These are phyloP conservation scores for Sebastes wilsoni DNA, from an alignment of 2,797 vertebrate species.

Conservation along the genomic window DNA sequence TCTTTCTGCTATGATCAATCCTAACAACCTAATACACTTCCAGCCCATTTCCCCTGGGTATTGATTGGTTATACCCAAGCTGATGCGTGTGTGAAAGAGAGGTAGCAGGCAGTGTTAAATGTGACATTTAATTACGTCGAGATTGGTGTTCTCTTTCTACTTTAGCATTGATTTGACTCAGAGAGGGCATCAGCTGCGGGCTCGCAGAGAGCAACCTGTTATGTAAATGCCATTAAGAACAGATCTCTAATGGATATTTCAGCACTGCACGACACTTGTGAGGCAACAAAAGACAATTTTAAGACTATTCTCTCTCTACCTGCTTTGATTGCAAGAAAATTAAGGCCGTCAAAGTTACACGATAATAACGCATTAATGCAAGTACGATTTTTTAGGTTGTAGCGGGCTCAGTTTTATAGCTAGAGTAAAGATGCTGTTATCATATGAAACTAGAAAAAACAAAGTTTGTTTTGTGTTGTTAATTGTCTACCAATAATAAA, in stretches of 20 bases:
- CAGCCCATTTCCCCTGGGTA: slow-evolving; percentile 51
- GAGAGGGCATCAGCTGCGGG: neutral
- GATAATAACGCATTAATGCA: too few relatives aligned
- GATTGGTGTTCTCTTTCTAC: slow-evolving; percentile 21
- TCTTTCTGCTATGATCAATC: slow-evolving; percentile 27
- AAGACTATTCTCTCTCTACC: neutral
- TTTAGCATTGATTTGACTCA: slow-evolving; percentile 48
- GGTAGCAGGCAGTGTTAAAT: slow-evolving; percentile 41
- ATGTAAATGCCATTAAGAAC: slow-evolving; percentile 49
- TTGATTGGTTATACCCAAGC: slow-evolving; percentile 19
- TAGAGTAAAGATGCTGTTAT: too few relatives aligned
- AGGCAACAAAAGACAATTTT: neutral
- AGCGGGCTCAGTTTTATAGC: too few relatives aligned
- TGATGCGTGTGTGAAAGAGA: slow-evolving; percentile 17
- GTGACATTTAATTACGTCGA: slow-evolving; percentile 60
- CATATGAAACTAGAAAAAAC: too few relatives aligned
- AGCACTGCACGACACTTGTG: neutral
- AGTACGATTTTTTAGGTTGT: too few relatives aligned
- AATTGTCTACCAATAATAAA: too few relatives aligned
- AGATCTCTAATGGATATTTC: slow-evolving; percentile 24
- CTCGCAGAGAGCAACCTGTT: slow-evolving; percentile 16
- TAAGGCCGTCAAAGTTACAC: too few relatives aligned
- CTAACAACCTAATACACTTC: slow-evolving; percentile 37
- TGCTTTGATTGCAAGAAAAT: neutral
- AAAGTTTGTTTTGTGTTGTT: too few relatives aligned